Base-by-base conservation (phyloP, 2,888 invertebrate species). In the Morpho deidamia region DNA sequence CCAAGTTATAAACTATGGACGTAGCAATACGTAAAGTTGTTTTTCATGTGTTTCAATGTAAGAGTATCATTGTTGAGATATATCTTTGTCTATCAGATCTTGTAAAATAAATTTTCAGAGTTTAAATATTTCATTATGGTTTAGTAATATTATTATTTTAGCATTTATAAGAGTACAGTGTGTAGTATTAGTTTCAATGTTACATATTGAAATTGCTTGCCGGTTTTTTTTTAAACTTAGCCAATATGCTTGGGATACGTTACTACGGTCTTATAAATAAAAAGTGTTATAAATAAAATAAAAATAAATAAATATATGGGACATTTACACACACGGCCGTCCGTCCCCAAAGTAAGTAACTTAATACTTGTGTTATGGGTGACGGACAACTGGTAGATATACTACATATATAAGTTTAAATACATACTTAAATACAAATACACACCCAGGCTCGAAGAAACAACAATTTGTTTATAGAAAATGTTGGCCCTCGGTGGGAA, bases 31-130 rank as follows among this genome's bases (percentile, higher is more conserved):
- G 65, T 71, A 68, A 70, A 12, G 58, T 69, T 72, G 70, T 76
- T 75, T 74, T 69, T 65, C 56, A 74, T 78, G 74, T 50, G 44
- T 50, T 75, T 78, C 73, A 58, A 74, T 78, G 79, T 78, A 76
- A 78, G 70, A 78, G 69, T 79, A 76, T 77, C 68, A 67, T 76
- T 81, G 81, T 83, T 83, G 76, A 78, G 69, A 60, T 67, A 71
- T 79, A 67, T 75, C 70, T 74, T 76, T 75, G 76, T 78, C 74
- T 78, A 76, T 78, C 70, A 69, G 74, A 71, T 74, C 73, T 74
- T 81, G 78, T 83, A 83, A 76, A 74, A 74, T 80, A 78, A 73
- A 65, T 66, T 78, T 79, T 78, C 74, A 76, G 76, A 81, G 81
- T 82, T 82, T 76, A 57, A 66, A 66, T 60, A 53, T 51, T 52